Base-by-base conservation (phyloP, 2,797 vertebrate species). In the Trachops cirrhosus region DNA sequence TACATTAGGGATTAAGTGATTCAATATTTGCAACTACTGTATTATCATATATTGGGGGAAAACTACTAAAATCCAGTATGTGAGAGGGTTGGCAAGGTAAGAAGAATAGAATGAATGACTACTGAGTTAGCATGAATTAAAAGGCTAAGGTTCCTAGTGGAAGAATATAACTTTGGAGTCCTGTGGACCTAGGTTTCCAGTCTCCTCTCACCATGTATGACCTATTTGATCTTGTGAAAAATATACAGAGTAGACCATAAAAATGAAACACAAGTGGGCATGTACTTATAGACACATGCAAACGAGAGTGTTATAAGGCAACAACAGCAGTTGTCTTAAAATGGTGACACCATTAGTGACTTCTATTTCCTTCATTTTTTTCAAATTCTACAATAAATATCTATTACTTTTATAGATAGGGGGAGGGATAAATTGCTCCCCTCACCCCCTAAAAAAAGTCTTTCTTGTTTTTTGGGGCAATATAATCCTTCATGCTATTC, bases 401-500 rank as follows among this genome's bases (percentile, higher is more conserved):
- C 44, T 89, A 62, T 71, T 54, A 46, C 54, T 86, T 67, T 79
- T 78, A 85, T 10, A 86, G 11, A 29, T 57, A 29, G 24, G 7
- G 7, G 9, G 1, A 39, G 19, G 32, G 50, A 64, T 54, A 88
- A 88, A 89, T 9, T 79, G 26, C 22, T 19, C 26, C 37, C n/a
- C 34, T 22, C 1, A 6, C 0, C 1, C 2, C 50, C 22, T 5
- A 14, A n/a, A 37, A 37, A 85, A 86, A 91, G 39, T 80, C 50
- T 86, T 71, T 52, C 79, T 84, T 73, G n/a, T 12, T 71, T 46
- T 91, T 9, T 8, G 21, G 21, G 9, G 29, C 57, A 90, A 44
- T 80, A 87, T 89, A 91, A 80, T 67, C 75, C 79, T 82, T 91
- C 85, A 48, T 90, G 80, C 48, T 54, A 59, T 92, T 94, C 71